Evolutionary conservation across 1,140 invertebrate species (phyloP), one percentile per base, ranked within the genome.

Genomic region (Dreissena polymorpha): DNA sequence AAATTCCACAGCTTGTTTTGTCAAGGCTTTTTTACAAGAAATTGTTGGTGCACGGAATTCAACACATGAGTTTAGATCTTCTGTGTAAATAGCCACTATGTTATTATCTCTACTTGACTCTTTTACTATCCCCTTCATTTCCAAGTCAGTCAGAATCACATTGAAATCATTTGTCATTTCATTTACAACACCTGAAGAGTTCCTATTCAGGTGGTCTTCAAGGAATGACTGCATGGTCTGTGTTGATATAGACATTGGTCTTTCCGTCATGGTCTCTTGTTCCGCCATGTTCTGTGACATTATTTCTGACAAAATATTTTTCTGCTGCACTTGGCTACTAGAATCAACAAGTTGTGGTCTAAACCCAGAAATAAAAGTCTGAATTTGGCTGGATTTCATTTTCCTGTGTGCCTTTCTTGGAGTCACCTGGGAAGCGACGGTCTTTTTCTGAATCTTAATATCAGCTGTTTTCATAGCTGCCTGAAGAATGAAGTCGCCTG

Each of bases 211-310:
- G 21, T 25, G 53, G 25, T 83, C 67, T 16, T 53, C 73, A 16
- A 83, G 39, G 25, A 75, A 83, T 55, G 81, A 83, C 29, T 83
- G 81, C n/a, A 76, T 64, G 39, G 81, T 83, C 39, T 83, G 81
- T 49, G 81, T 83, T 1, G 81, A 67, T 14, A 63, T 60, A 27
- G 81, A 75, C 16, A 53, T 51, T 2, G 73, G 81, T 18, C 72
- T 8, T 23, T 81, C 78, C 10, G 78, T 81, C 78, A 81, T 81
- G 10, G 78, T 81, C 23, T 81, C 68, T 6, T 50, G 51, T 49
- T 81, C 78, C 49, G 69, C 27, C 69, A 81, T 39, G 39, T 81
- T 81, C n/a, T 81, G 78, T 10, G 69, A 63, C 18, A 60, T 81
- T n/a, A 60, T 73, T 60, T 81, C 78, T 13, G 78, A 68, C 13